Base-by-base conservation (phyloP, 2,888 invertebrate genomes). In the Axea sp. region DNA sequence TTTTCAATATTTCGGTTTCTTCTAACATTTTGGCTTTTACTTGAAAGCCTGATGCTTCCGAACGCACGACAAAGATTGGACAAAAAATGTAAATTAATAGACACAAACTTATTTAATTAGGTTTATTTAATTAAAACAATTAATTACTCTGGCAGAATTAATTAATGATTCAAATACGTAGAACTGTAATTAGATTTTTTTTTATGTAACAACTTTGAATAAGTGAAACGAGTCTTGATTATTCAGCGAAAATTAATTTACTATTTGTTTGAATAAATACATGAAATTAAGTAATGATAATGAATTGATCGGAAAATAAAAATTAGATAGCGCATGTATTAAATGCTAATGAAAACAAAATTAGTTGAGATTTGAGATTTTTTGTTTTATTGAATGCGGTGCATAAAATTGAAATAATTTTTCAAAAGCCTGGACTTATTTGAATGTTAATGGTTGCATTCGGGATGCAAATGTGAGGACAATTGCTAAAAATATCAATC, bases 101-200 rank as follows among this genome's bases (percentile, higher is more conserved):
- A 28, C 6, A 11, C 31, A 47, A 47, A 7, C 4, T 47, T 33
- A 51, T 51, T 51, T 37, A 53, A 57, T 39, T 31, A 55, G 22
- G 31, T 8, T 55, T 31, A 14, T 30, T 57, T 33, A 57, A 57
- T 45, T 59, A 19, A 47, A 60, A 60, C 26, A 37, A 47, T 60
- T 26, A 45, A 45, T 35, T 30, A 19, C n/a, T 6, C 12, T 4
- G 2, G 2, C 12, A 30, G 19, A 11, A n/a, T 49, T n/a, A 24
- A 47, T 60, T 47, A 47, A 26, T 47, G 47, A 60, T 60, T 60
- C 30, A 47, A 60, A 47, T 60, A n/a, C 11, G 9, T 12, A 9
- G 12, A 14, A 30, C 24, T 3, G 60, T 37, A 47, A 45, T 28
- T 43, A 26, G 9, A 37, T 59, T 26, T 43, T 35, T 43, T 8